These are phyloP conservation scores for Haemorhous mexicanus DNA, from an alignment of 2,113 vertebrate species.

Conservation along the genomic window DNA sequence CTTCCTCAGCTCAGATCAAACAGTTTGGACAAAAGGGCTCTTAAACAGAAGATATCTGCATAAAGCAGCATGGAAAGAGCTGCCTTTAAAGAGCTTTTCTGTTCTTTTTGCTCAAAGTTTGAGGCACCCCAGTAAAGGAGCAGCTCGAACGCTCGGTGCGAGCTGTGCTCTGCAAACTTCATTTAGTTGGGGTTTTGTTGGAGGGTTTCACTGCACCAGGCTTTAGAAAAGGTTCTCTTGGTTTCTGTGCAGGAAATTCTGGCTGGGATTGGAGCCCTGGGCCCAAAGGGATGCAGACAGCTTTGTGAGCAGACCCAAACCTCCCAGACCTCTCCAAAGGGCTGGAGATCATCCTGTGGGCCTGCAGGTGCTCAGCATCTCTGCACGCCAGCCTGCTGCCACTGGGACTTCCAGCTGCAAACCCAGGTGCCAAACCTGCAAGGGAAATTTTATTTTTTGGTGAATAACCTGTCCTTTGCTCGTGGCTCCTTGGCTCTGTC, in stretches of 20 bases:
- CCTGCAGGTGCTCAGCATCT: neutral
- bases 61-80: neutral
- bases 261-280: neutral
- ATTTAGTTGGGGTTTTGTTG: neutral
- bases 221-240: neutral
- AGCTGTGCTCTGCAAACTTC: neutral
- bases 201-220: fast-evolving
- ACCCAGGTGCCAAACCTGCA: neutral
- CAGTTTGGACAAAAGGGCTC: neutral
- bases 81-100: neutral
- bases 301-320: neutral
- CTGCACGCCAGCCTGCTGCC: neutral
- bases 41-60: neutral
- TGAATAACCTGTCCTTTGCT: neutral
- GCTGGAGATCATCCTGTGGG: neutral
- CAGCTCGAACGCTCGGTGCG: fast-evolving
- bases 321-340: neutral
- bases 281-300: neutral
- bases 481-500: neutral
- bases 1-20: neutral
- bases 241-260: neutral
- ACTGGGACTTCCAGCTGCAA: neutral
- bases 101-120: neutral
- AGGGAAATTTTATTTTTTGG: too few species aligned
- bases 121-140: neutral